Percentiles rank a stretch among this genome's conserved stretches.
Conservation (phyloP, 2,797 vertebrate species). For the Schizopygopsis pylzovi region DNA sequence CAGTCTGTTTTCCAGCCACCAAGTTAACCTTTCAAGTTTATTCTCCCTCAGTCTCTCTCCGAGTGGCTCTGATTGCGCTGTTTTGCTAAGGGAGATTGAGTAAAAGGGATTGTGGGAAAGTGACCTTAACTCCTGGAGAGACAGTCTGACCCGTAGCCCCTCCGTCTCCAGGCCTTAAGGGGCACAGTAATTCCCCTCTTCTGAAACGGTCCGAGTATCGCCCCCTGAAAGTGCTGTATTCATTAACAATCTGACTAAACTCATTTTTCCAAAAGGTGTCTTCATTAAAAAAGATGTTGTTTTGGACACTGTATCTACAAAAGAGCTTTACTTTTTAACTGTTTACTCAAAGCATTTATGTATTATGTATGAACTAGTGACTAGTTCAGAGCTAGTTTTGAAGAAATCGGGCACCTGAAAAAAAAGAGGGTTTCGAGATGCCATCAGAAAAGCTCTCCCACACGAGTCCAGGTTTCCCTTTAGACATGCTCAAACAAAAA, state of each 20-base stretch:
- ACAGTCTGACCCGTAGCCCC: constrained; percentile 42
- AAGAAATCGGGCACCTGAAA: neutral
- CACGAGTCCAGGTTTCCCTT: constrained; percentile 46
- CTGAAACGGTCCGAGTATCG: neutral
- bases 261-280: constrained; percentile 35
- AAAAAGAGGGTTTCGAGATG: constrained; percentile 15
- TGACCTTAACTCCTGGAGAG: constrained; percentile 57
- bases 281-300: constrained; percentile 12
- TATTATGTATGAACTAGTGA: neutral
- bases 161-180: constrained; percentile 36
- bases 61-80: constrained; percentile 37
- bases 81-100: constrained; percentile 33
- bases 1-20: constrained; percentile 49
- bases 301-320: constrained; percentile 28
- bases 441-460: constrained; percentile 33
- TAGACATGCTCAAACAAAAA: constrained; percentile 44
- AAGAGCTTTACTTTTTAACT: constrained; percentile 1
- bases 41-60: constrained; percentile 24
- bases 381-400: constrained; percentile 12
- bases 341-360: neutral
- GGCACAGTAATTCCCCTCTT: constrained; percentile 32
- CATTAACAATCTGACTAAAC: constrained; percentile 33
- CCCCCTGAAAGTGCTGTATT: constrained; percentile 8
- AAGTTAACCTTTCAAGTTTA: constrained; percentile 52
- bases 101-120: constrained; percentile 58